A percentile compares a stretch with the other conserved stretches of the same genome.
Conservation (phyloP, 2,113 vertebrate species). For the Delphinapterus leucas region DNA sequence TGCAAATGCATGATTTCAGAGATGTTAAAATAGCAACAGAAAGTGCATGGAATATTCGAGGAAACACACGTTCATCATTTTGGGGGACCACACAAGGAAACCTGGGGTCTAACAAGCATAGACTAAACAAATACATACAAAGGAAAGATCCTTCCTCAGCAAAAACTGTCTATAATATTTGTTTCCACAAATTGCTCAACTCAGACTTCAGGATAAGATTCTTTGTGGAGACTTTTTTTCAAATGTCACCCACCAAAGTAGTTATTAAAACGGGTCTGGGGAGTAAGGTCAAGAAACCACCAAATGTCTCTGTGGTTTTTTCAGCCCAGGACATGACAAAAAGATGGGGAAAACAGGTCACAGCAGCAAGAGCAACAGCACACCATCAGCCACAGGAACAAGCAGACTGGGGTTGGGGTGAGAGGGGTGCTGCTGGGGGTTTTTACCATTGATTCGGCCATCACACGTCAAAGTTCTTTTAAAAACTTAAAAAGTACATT, state of each 20-base stretch:
- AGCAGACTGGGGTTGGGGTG: not conserved
- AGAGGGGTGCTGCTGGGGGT: not conserved
- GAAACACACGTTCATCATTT: slow-evolving; percentile 3
- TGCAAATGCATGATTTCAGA: not conserved
- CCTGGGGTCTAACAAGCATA: not conserved
- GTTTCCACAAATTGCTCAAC: not conserved
- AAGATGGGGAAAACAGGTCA: not conserved
- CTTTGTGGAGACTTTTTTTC: not conserved
- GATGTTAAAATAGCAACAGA: not conserved
- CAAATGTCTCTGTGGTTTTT: not conserved
- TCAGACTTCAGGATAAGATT: not conserved
- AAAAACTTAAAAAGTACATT: not conserved
- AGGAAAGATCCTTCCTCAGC: not conserved
- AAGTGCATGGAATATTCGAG: not conserved
- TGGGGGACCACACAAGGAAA: not conserved
- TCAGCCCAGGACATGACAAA: not conserved
- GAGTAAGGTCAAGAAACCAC: not conserved
- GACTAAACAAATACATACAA: not conserved
- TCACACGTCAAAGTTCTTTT: not conserved
- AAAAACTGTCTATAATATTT: not conserved
- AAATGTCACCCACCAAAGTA: not conserved
- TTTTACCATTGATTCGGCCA: not conserved
- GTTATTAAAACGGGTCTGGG: not conserved
- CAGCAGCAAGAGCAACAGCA: not conserved
- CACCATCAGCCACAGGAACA: fast-evolving